Base-by-base conservation (phyloP, 2,888 invertebrate species). In the Latrodectus hesperus region DNA sequence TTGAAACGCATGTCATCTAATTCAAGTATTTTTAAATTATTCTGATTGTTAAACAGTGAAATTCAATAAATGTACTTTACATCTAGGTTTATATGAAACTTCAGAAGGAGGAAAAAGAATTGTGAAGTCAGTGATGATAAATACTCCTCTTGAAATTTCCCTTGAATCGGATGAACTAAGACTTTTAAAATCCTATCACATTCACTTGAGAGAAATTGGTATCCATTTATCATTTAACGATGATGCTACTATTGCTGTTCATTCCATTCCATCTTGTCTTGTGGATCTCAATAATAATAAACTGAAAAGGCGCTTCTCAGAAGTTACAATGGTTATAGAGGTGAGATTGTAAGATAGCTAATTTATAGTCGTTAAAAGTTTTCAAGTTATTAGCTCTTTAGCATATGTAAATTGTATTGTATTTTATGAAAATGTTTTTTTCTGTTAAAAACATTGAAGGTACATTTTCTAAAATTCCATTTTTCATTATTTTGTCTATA, bases 261-360 rank as follows among this genome's bases (percentile, higher is more conserved):
- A 91, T 86, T 91, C 93, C 81, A 93, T 95, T 89, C 96, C 96
- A n/a, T 92, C 93, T 89, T 95, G 95, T 90, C 93, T 96, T 88
- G 91, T 93, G 60, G 94, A 94, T 60, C 94, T 94, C 92, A 93
- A 93, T 90, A 92, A 92, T 74, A 94, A 93, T 91, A 93, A 93
- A 92, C 94, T 94, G 92, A 92, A 76, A 60, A 76, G 71, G 64
- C 79, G 72, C 22, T 5, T 65, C 9, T 10, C 75, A 17, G 80
- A 70, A 22, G 65, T 70, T 38, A 17, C 52, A 17, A 16, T 12
- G n/a, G 12, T 84, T n/a, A 52, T 88, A 22, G 76, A 84, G 78
- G 88, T 88, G 80, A 67, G 16, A 11, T 67, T n/a, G 1, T 38
- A 70, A 26, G 10, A 17, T 26, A 22, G 22, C 22, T 22, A 22